A percentile compares a stretch with the other conserved stretches of the same genome.
Evolutionary conservation across 92 coral and sea anemone genomes (phyloP).

Genomic region (Porites lobata): DNA sequence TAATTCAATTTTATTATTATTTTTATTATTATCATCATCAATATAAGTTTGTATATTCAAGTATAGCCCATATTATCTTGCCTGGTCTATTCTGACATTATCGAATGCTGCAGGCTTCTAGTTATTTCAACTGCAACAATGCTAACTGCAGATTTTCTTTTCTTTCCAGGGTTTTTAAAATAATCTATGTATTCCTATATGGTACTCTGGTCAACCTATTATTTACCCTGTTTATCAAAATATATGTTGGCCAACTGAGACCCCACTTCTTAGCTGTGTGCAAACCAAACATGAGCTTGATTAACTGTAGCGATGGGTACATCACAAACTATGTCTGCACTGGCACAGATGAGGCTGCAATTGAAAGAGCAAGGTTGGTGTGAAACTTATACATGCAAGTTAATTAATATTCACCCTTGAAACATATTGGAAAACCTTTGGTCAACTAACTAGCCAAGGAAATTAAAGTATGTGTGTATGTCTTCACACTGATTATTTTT

Average conservation of each 20-base stretch:
- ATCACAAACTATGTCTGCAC: slow-evolving; percentile 88
- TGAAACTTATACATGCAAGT: too few relatives aligned
- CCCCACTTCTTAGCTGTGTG: slow-evolving; percentile 96
- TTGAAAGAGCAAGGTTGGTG: slow-evolving; percentile 83
- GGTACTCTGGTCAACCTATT: slow-evolving; percentile 77
- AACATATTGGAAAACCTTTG: too few relatives aligned
- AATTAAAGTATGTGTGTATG: background rate
- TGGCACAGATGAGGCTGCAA: slow-evolving; percentile 73
- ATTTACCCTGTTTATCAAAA: slow-evolving; percentile 75
- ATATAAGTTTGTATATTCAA: too few relatives aligned
- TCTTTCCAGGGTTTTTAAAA: slow-evolving; percentile 70
- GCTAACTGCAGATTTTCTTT: background rate
- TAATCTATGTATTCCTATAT: slow-evolving; percentile 74
- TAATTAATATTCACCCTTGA: too few relatives aligned
- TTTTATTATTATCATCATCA: too few relatives aligned
- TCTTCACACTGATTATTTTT: background rate
- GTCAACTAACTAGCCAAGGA: too few relatives aligned
- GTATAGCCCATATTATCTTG: too few relatives aligned
- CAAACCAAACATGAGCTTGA: slow-evolving; percentile 86
- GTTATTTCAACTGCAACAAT: background rate
- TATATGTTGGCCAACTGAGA: slow-evolving; percentile 84
- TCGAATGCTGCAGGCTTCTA: background rate
- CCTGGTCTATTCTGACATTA: too few relatives aligned
- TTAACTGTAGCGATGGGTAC: slow-evolving; percentile 87
- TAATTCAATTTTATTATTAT: too few relatives aligned